Evolutionary conservation across 30 jellyfish, hydroid and myxozoan species (phyloP).

Genomic region (Clytia hemisphaerica): DNA sequence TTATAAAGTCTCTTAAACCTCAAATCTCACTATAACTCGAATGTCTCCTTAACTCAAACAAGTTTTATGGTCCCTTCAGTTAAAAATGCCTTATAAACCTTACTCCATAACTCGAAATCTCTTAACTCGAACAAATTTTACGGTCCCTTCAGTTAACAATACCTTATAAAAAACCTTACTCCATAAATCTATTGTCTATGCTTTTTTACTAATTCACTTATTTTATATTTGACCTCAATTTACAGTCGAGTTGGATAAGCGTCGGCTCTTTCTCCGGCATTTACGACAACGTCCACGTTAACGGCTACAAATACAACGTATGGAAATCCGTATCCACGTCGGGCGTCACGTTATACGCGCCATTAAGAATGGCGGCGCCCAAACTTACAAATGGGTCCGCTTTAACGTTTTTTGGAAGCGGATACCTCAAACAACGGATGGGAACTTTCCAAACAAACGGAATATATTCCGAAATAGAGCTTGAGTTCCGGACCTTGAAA

Average conservation of each 20-base stretch:
- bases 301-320: conserved; percentile 63
- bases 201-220: background rate
- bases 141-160: too few species aligned
- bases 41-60: too few species aligned
- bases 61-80: too few species aligned
- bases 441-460: conserved; percentile 59
- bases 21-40: too few species aligned
- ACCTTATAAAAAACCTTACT: background rate
- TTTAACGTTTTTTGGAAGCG: conserved; percentile 89
- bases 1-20: too few species aligned
- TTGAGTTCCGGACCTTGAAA: conserved; percentile 82
- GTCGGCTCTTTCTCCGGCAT: conserved; percentile 72
- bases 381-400: conserved; percentile 43
- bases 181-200: background rate
- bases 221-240: conserved; percentile 45
- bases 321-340: conserved; percentile 52
- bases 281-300: conserved; percentile 64
- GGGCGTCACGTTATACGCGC: conserved; percentile 51
- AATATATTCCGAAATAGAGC: conserved; percentile 45
- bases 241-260: conserved; percentile 41
- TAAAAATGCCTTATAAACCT: too few species aligned
- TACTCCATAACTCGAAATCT: too few species aligned
- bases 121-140: too few species aligned
- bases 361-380: conserved; percentile 53
- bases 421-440: conserved; percentile 52